A percentile compares a stretch with the other conserved stretches of the same genome.
Conservation (phyloP, 2,888 invertebrate genomes). For the Stenolophus ochropezus region DNA sequence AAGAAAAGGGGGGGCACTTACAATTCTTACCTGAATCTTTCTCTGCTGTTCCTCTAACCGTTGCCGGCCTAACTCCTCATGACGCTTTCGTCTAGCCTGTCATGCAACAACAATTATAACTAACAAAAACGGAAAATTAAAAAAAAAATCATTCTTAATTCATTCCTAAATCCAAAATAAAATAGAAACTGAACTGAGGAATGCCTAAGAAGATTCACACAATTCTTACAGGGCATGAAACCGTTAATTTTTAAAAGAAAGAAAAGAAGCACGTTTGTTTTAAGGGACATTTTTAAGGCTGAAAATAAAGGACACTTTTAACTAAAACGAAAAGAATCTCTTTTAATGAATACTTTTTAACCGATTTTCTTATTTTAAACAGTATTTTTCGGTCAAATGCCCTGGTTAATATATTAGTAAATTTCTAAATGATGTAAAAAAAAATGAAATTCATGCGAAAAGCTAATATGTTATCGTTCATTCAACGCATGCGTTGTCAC, state of each 20-base stretch:
- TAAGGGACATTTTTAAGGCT: too few relatives aligned
- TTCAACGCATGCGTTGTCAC: conserved; percentile 56
- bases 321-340: too few relatives aligned
- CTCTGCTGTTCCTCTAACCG: conserved; percentile 89
- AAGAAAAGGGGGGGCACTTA: not conserved
- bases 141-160: conserved; percentile 43
- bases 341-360: too few relatives aligned
- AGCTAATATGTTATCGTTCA: conserved; percentile 50
- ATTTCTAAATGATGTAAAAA: conserved; percentile 11
- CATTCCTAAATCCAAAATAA: conserved; percentile 48
- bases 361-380: not conserved
- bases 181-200: conserved; percentile 32
- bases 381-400: too few relatives aligned
- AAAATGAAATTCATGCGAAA: conserved; percentile 49
- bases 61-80: conserved; percentile 89
- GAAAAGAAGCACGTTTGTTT: not conserved
- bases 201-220: conserved; percentile 24
- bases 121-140: conserved; percentile 55
- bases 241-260: not conserved
- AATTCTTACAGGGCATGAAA: too few relatives aligned
- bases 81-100: conserved; percentile 89
- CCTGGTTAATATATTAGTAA: conserved; percentile 23
- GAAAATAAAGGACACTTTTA: too few relatives aligned
- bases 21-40: conserved; percentile 84
- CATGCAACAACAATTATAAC: conserved; percentile 73